Evolutionary conservation across 2,113 vertebrate genomes (phyloP).

Genomic region (Nerophis lumbriciformis): DNA sequence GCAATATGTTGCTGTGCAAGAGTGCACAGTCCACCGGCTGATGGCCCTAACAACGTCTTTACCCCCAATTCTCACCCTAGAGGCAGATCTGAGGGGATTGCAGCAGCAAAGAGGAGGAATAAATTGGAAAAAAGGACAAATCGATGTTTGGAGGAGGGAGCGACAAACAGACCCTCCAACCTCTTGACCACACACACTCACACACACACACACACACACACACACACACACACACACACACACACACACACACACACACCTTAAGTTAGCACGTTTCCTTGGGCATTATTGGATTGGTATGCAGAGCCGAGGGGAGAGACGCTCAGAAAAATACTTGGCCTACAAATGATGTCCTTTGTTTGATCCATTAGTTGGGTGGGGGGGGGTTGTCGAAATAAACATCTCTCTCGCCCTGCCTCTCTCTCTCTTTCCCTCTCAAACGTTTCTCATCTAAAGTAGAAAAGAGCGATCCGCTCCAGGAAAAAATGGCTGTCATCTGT

Average conservation of each 20-base stretch:
- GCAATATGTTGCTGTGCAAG: slow-evolving; percentile 40
- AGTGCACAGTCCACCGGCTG: slow-evolving; percentile 26
- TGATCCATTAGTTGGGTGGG: slow-evolving; percentile 58
- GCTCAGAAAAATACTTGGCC: slow-evolving; percentile 71
- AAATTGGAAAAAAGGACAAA: slow-evolving; percentile 77
- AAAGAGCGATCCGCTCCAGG: slow-evolving; percentile 42
- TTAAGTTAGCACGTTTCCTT: slow-evolving; percentile 52
- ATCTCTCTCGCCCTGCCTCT: slow-evolving; percentile 41
- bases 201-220: slow-evolving; percentile 21
- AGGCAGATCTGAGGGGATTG: slow-evolving; percentile 70
- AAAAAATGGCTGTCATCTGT: slow-evolving; percentile 50
- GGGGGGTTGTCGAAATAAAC: slow-evolving; percentile 38
- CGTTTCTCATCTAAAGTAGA: slow-evolving; percentile 38
- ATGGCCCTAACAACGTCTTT: slow-evolving; percentile 49
- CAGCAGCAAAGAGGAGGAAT: slow-evolving; percentile 68
- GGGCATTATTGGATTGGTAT: slow-evolving; percentile 73
- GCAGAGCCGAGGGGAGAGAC: slow-evolving; percentile 58
- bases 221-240: slow-evolving; percentile 20
- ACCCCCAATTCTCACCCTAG: slow-evolving; percentile 64
- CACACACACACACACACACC: slow-evolving; percentile 17
- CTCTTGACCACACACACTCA: slow-evolving; percentile 54
- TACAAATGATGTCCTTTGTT: slow-evolving; percentile 77
- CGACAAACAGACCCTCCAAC: slow-evolving; percentile 72
- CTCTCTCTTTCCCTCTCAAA: slow-evolving; percentile 19
- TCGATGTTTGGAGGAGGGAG: slow-evolving; percentile 71